phyloP scores from a whole-genome alignment of 2,797 vertebrate genomes.

The Sylvilagus floridanus region DNA sequence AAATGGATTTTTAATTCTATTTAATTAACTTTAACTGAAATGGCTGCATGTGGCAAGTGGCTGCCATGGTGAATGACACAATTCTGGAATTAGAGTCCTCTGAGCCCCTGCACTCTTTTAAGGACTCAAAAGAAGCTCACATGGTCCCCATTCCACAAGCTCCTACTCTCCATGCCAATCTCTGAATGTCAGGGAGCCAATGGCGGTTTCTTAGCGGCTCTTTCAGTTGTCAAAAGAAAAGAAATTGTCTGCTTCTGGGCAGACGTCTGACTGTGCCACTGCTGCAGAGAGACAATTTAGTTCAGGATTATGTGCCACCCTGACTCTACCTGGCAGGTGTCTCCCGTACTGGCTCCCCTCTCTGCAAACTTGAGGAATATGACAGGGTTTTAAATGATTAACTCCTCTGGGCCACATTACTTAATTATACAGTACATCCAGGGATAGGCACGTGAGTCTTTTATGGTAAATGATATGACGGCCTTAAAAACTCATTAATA shows the following conservation, averaged over 20 bases:
- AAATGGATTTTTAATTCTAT: not conserved
- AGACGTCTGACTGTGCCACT: slow-evolving; percentile 73
- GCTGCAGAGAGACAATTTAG: slow-evolving; percentile 74
- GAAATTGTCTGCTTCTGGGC: slow-evolving; percentile 56
- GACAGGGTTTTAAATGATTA: slow-evolving; percentile 90
- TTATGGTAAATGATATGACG: slow-evolving; percentile 92
- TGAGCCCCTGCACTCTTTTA: not conserved
- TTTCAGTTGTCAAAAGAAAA: slow-evolving; percentile 67
- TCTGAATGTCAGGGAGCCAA: slow-evolving; percentile 22
- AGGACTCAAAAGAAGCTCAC: not conserved
- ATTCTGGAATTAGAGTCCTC: not conserved
- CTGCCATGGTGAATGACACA: not conserved
- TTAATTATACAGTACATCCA: slow-evolving; percentile 92
- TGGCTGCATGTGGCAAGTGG: slow-evolving; percentile 35
- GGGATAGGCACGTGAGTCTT: slow-evolving; percentile 90
- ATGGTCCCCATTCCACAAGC: not conserved
- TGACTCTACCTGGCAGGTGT: slow-evolving; percentile 82
- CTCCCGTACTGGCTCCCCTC: slow-evolving; percentile 85
- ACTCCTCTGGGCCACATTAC: slow-evolving; percentile 91
- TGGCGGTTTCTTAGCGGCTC: not conserved
- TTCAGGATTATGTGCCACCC: slow-evolving; percentile 79
- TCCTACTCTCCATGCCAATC: not conserved
- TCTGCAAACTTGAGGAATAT: slow-evolving; percentile 87
- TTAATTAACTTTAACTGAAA: slow-evolving; percentile 57
- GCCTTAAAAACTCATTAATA: slow-evolving; percentile 94